A percentile compares a stretch with the other conserved stretches of the same genome.
These are phyloP conservation scores for Corythornis vintsioides DNA, from an alignment of 2,113 vertebrate genomes.

Conservation along the genomic window DNA sequence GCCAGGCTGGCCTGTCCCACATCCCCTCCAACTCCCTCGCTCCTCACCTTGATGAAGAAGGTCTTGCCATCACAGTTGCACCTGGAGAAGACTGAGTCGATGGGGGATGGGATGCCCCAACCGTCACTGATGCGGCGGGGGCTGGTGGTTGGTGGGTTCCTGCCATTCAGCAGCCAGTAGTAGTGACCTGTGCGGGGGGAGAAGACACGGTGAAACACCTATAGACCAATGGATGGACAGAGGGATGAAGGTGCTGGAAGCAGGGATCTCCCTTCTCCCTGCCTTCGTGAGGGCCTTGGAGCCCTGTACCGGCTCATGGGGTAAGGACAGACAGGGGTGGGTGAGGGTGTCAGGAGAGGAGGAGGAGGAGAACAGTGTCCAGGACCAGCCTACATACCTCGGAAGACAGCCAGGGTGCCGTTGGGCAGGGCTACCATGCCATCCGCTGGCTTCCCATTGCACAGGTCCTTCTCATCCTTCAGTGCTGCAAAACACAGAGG, in stretches of 20 bases:
- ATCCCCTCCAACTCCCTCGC: not conserved
- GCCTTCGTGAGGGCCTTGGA: not conserved
- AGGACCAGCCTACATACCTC: slow-evolving; percentile 74
- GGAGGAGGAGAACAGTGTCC: accelerated
- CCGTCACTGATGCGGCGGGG: slow-evolving; percentile 83
- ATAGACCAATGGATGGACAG: accelerated
- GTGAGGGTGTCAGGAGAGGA: not conserved
- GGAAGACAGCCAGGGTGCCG: slow-evolving; percentile 89
- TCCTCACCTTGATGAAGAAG: slow-evolving; percentile 91
- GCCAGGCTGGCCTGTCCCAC: not conserved
- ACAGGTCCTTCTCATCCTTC: slow-evolving; percentile 86
- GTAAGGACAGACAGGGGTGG: not conserved
- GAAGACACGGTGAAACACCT: accelerated
- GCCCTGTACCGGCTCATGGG: not conserved
- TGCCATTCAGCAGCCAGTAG: slow-evolving; percentile 87
- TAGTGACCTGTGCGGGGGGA: slow-evolving; percentile 81
- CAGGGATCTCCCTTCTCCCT: accelerated
- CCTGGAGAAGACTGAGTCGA: slow-evolving; percentile 91
- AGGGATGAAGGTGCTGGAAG: too few relatives aligned
- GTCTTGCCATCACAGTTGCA: slow-evolving; percentile 95
- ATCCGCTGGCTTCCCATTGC: slow-evolving; percentile 84
- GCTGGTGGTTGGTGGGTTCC: slow-evolving; percentile 71
- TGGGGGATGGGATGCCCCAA: slow-evolving; percentile 94
- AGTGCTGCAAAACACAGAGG: slow-evolving; percentile 29
- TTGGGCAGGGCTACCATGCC: slow-evolving; percentile 88